phyloP scores from a whole-genome alignment of 2,797 vertebrate genomes.

The Poecilia gillii region DNA sequence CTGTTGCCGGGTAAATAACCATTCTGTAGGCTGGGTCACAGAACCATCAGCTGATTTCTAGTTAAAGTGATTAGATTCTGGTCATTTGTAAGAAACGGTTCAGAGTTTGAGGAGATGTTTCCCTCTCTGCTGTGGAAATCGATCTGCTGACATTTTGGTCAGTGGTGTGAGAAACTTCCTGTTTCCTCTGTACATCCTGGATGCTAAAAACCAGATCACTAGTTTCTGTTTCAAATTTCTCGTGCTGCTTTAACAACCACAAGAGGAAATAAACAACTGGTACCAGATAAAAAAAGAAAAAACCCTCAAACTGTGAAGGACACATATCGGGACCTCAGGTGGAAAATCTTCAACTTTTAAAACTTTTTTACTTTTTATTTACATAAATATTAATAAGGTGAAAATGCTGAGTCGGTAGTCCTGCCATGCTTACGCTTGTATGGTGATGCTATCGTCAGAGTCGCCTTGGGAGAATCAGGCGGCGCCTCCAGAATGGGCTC shows the following conservation, averaged over 20 bases:
- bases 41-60: background rate
- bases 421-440: conserved; percentile 75
- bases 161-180: conserved; percentile 59
- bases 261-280: background rate
- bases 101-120: background rate
- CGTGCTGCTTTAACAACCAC: conserved; percentile 1
- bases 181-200: conserved; percentile 67
- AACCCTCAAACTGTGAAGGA: too few species aligned
- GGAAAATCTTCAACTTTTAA: background rate
- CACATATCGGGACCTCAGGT: background rate
- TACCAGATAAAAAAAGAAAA: background rate
- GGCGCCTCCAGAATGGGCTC: conserved; percentile 61
- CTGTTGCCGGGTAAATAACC: background rate
- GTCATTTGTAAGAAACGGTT: background rate
- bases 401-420: background rate
- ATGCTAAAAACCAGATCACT: conserved; percentile 22
- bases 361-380: background rate
- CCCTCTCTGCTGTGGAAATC: conserved; percentile 1
- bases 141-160: conserved; percentile 55
- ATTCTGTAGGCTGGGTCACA: background rate
- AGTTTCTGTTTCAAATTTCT: conserved; percentile 32
- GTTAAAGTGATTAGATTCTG: background rate
- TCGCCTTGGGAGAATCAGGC: conserved; percentile 44
- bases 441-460: conserved; percentile 45
- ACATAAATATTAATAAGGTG: background rate